Percentiles rank a stretch among this genome's conserved stretches.
Evolutionary conservation across 2,113 vertebrate genomes (phyloP).

Genomic region (Calyptommatus sinebrachiatus): DNA sequence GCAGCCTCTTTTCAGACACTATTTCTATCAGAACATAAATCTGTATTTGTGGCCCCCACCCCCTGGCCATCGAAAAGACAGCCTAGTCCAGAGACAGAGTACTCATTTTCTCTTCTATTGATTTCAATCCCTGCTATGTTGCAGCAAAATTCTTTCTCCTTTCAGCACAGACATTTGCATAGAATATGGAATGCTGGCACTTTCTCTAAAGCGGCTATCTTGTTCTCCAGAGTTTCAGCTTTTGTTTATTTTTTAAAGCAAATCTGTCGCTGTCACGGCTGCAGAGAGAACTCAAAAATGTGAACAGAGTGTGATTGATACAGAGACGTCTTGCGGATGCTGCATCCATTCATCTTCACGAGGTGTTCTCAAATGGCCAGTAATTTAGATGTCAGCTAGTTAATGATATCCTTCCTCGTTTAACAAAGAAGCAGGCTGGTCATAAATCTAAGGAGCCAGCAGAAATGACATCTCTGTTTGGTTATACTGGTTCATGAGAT

Average conservation of each 20-base stretch:
- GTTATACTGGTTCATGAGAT: slow-evolving; percentile 2
- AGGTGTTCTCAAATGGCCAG: slow-evolving; percentile 23
- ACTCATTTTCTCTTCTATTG: background rate
- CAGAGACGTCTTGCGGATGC: slow-evolving; percentile 1
- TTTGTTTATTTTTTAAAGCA: slow-evolving; percentile 16
- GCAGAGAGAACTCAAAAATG: slow-evolving; percentile 17
- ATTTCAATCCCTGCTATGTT: background rate
- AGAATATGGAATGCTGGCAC: background rate
- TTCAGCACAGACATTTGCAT: slow-evolving; percentile 22
- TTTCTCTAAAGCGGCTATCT: slow-evolving; percentile 10
- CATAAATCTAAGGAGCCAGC: slow-evolving; percentile 21
- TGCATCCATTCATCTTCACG: slow-evolving; percentile 23
- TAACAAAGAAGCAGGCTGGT: slow-evolving; percentile 10
- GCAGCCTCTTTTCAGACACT: background rate
- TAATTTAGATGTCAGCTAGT: slow-evolving; percentile 38
- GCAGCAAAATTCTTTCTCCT: slow-evolving; percentile 14
- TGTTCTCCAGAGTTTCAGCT: slow-evolving; percentile 2
- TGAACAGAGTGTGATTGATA: slow-evolving; percentile 31
- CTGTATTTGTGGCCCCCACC: background rate
- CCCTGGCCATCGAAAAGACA: background rate
- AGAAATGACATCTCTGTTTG: slow-evolving; percentile 13
- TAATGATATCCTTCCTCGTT: slow-evolving; percentile 27
- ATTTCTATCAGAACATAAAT: background rate
- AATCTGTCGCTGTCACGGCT: slow-evolving; percentile 23
- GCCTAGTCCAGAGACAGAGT: background rate